Percentiles rank a stretch among this genome's conserved stretches.
phyloP scores from a whole-genome alignment of 2,888 invertebrate species.

The Plebejus melissa region DNA sequence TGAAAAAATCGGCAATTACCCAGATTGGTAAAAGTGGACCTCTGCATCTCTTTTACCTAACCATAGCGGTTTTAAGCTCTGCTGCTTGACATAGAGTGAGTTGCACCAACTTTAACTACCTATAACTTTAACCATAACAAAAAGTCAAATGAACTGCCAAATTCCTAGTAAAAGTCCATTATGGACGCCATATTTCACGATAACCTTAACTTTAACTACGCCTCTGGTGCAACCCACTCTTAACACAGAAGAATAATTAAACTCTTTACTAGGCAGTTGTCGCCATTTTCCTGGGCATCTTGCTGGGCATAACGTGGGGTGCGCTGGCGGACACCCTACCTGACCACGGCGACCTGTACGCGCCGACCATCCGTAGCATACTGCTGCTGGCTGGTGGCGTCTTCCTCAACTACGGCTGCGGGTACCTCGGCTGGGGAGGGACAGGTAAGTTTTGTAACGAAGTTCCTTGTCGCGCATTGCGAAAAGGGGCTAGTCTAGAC shows the following conservation, averaged over 20 bases:
- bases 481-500: no score
- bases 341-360: conserved; percentile 61
- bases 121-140: no score
- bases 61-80: not conserved
- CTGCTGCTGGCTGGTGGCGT: conserved; percentile 62
- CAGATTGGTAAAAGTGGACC: not conserved
- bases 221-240: no score
- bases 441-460: conserved; percentile 52
- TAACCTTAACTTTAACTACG: no score
- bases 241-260: not conserved
- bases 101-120: no score
- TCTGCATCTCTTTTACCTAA: not conserved
- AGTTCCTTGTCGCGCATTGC: no score
- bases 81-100: not conserved
- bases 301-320: conserved; percentile 64
- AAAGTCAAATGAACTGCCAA: no score
- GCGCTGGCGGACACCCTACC: conserved; percentile 60
- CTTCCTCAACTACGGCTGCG: conserved; percentile 56
- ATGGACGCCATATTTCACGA: no score
- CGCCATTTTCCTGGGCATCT: conserved; percentile 63
- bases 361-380: conserved; percentile 62
- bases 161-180: no score
- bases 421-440: conserved; percentile 67
- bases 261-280: conserved; percentile 51
- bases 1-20: no score